Percentiles rank a stretch among this genome's conserved stretches.
Conservation (phyloP, 2,797 vertebrate genomes). For the Rhinophrynus dorsalis region DNA sequence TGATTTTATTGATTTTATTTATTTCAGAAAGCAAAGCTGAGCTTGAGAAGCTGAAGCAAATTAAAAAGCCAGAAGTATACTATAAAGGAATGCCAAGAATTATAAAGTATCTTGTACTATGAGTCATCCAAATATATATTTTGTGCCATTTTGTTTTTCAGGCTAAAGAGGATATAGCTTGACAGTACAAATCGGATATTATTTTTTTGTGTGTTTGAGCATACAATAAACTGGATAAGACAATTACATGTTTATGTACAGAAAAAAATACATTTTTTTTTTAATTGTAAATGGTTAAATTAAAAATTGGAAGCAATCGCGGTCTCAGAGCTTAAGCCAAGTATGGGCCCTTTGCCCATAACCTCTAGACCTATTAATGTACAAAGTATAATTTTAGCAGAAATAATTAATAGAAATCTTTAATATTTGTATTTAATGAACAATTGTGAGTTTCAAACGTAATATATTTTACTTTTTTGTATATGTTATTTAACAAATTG, state of each 20-base stretch:
- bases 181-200: not conserved
- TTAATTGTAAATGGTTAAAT: constrained; percentile 4
- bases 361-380: not conserved
- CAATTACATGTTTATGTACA: constrained; percentile 7
- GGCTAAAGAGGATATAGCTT: no score
- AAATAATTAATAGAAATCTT: not conserved
- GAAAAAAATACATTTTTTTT: constrained; percentile 1
- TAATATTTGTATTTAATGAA: constrained; percentile 20
- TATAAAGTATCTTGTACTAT: not conserved
- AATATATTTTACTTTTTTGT: constrained; percentile 2
- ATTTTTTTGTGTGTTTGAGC: not conserved
- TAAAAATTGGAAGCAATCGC: not conserved
- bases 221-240: not conserved
- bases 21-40: constrained; percentile 38
- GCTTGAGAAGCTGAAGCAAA: constrained; percentile 19
- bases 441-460: not conserved
- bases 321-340: not conserved
- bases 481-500: not conserved
- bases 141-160: constrained; percentile 1
- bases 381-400: constrained; percentile 8
- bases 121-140: not conserved
- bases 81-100: not conserved
- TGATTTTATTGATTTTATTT: not conserved
- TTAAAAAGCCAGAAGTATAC: not conserved
- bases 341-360: not conserved